Percentiles rank a stretch among this genome's conserved stretches.
phyloP scores from a whole-genome alignment of 2,113 vertebrate genomes.

The Corvus moneduloides region DNA sequence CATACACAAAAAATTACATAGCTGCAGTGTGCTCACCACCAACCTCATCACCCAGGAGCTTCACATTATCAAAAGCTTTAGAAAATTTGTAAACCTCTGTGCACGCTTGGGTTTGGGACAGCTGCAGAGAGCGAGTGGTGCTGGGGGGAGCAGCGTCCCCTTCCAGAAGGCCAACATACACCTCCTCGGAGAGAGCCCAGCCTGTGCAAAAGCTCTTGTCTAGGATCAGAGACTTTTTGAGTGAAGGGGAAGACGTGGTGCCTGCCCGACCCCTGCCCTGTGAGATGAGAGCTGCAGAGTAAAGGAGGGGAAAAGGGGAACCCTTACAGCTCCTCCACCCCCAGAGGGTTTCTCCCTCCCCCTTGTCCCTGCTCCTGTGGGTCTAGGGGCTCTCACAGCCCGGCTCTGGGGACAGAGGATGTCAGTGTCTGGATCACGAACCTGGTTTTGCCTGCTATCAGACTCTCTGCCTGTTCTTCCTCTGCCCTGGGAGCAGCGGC shows the following conservation, averaged over 20 bases:
- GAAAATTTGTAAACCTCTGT: slow-evolving; percentile 78
- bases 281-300: not conserved
- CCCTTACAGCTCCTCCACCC: not conserved
- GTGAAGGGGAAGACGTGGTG: not conserved
- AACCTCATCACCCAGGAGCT: slow-evolving; percentile 71
- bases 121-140: not conserved
- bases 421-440: not conserved
- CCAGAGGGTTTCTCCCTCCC: not conserved
- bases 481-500: not conserved
- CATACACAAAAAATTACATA: slow-evolving; percentile 81
- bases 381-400: not conserved
- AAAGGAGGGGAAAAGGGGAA: not conserved
- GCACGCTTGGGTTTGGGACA: slow-evolving; percentile 21
- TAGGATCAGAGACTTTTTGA: not conserved
- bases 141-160: not conserved
- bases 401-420: not conserved
- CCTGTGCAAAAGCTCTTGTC: slow-evolving; percentile 4
- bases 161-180: not conserved
- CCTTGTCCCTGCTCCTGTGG: fast-evolving
- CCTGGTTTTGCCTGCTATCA: not conserved
- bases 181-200: not conserved
- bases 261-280: not conserved
- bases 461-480: not conserved
- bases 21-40: slow-evolving; percentile 75
- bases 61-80: slow-evolving; percentile 85